A percentile compares a stretch with the other conserved stretches of the same genome.
These are phyloP conservation scores for Circaetus cinerascens DNA, from an alignment of 2,113 vertebrate genomes.

Conservation along the genomic window DNA sequence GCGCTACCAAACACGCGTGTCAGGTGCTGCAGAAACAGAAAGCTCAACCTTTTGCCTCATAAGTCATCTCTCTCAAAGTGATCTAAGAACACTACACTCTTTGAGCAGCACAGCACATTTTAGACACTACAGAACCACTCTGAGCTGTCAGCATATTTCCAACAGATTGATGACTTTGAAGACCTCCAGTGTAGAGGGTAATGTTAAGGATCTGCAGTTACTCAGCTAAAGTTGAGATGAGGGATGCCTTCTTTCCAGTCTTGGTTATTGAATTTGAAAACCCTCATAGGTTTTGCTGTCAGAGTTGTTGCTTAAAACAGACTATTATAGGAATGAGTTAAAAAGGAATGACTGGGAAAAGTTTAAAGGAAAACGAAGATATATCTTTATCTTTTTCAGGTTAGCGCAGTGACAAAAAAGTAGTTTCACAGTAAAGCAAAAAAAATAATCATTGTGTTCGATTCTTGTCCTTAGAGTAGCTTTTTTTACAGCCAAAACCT, in stretches of 20 bases:
- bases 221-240: conserved; percentile 53
- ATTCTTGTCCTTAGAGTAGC: background rate
- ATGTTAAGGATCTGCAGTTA: conserved; percentile 46
- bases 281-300: conserved; percentile 66
- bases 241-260: conserved; percentile 46
- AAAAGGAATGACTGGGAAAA: conserved; percentile 14
- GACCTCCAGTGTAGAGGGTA: conserved; percentile 31
- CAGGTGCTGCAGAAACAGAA: background rate
- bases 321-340: conserved; percentile 41
- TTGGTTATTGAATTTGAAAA: conserved; percentile 73
- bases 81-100: background rate
- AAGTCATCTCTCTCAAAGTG: background rate
- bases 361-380: conserved; percentile 50
- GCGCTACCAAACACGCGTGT: background rate
- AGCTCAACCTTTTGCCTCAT: background rate
- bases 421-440: background rate
- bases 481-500: background rate
- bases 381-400: conserved; percentile 42
- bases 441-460: background rate
- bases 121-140: conserved; percentile 17
- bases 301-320: conserved; percentile 15
- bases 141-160: conserved; percentile 23
- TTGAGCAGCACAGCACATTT: background rate
- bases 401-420: conserved; percentile 5
- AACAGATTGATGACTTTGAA: conserved; percentile 44